Base-by-base conservation (phyloP, 2,888 invertebrate species). In the Hemaris fuciformis region DNA sequence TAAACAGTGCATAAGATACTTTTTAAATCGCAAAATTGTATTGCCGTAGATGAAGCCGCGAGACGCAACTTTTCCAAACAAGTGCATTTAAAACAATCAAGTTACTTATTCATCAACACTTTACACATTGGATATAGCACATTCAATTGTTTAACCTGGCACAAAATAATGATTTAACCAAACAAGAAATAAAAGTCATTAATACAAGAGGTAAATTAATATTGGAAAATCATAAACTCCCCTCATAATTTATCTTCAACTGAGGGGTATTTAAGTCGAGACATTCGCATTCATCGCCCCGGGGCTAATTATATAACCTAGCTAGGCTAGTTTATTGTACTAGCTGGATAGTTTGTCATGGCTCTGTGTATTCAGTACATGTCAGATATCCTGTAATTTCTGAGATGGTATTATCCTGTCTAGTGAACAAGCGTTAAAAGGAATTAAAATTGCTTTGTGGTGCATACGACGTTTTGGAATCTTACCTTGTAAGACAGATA, bases 281-380 rank as follows among this genome's bases (percentile, higher is more conserved):
- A 25, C 15, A n/a, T 15, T 8, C 7, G 27, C 48, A 15, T 48
- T 7, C 15, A 27, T 42, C 18, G 48, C 48, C 48, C 25, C 7
- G 48, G 48, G 48, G 15, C 34, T 38, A 57, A 57, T 38, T 58
- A 59, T 65, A 60, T 66, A 62, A 61, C 61, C 66, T 27, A 27
- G 48, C 27, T 48, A 27, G 25, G 15, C 15, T n/a, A 48, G 25
- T 48, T 48, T 27, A 48, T 27, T 48, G 48, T 48, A 18, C 25
- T 27, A 27, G 8, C 15, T 27, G n/a, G 1, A n/a, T 48, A 48
- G 25, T 25, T n/a, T 48, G n/a, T 48, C 48, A 25, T 48, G 15
- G 8, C 18, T n/a, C n/a, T n/a, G n/a, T n/a, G n/a, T n/a, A n/a
- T n/a, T n/a, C n/a, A n/a, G n/a, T 20, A 6, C 43, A 43, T 20